Base-by-base conservation (phyloP, 1,140 invertebrate genomes). In the Heliconius hewitsoni region DNA sequence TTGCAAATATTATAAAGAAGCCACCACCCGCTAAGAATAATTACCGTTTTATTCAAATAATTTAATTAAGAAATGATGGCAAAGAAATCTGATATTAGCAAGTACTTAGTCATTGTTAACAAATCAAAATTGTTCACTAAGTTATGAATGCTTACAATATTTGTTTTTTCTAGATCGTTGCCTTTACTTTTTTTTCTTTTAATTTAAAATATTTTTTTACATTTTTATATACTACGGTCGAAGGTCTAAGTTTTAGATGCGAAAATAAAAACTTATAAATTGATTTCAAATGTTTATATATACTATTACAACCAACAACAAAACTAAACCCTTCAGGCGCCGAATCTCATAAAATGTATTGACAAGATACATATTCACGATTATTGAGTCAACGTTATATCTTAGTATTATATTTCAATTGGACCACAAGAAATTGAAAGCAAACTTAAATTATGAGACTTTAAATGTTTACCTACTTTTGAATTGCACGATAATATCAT, bases 391-490 rank as follows among this genome's bases (percentile, higher is more conserved):
- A 91, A 82, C 82, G 72, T 84, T 71, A 85, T 73, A 82, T 84
- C 83, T 60, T 74, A 87, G 87, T 90, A 89, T 92, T 88, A 82
- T 83, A 87, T 90, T 91, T 86, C 88, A 92, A 85, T 85, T 81
- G 81, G 83, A 84, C 84, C 71, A 82, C 80, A 66, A 66, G 60
- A 30, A 66, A 66, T 27, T 66, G 60, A 66, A 66, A 66, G 60
- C 60, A 30, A 66, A n/a, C 23, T 66, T 66, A 66, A 66, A 27
- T 27, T 66, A 66, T 66, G 57, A 27, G n/a, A 60, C 57, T 23
- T 60, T 60, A 60, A 60, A 60, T 9, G 23, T 66, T 66, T 30
- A 66, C 34, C 80, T 79, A 79, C 70, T 76, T 34, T 74, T 71
- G 80, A 82, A 34, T 81, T 73, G 13, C n/a, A 46, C 39, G 39